Conservation (phyloP, 2,797 vertebrate species). For the Mus caroli region DNA sequence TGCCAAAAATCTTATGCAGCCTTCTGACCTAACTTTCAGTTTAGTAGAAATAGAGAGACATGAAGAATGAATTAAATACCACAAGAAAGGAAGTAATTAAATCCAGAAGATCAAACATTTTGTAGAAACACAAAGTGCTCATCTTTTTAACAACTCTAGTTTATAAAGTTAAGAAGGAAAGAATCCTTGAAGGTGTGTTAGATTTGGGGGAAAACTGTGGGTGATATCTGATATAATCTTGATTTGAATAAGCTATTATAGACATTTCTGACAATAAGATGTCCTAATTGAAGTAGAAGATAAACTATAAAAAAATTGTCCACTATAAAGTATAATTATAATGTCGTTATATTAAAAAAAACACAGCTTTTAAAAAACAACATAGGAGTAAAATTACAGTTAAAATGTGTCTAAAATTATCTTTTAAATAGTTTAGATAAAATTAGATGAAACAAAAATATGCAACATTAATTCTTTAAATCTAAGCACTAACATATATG, state of each 20-base stretch:
- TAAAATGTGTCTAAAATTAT: conserved; percentile 50
- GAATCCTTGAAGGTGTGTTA: neutral
- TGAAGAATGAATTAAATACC: conserved; percentile 62
- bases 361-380: neutral
- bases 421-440: conserved; percentile 27
- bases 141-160: conserved; percentile 51
- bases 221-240: conserved; percentile 21
- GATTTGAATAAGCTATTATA: conserved; percentile 29
- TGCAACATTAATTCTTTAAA: neutral
- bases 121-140: neutral
- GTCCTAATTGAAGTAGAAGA: conserved; percentile 10
- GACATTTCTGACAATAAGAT: neutral
- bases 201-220: neutral
- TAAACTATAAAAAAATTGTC: conserved; percentile 42
- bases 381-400: neutral
- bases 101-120: conserved; percentile 59
- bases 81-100: conserved; percentile 67
- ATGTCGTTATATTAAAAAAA: neutral
- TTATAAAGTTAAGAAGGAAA: conserved; percentile 33
- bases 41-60: conserved; percentile 29
- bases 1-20: conserved; percentile 44
- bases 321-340: conserved; percentile 8
- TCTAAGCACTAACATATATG: neutral
- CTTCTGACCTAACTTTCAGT: conserved; percentile 60
- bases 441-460: conserved; percentile 46